phyloP scores from a whole-genome alignment of 2,113 vertebrate species.

The Chitala chitala region DNA sequence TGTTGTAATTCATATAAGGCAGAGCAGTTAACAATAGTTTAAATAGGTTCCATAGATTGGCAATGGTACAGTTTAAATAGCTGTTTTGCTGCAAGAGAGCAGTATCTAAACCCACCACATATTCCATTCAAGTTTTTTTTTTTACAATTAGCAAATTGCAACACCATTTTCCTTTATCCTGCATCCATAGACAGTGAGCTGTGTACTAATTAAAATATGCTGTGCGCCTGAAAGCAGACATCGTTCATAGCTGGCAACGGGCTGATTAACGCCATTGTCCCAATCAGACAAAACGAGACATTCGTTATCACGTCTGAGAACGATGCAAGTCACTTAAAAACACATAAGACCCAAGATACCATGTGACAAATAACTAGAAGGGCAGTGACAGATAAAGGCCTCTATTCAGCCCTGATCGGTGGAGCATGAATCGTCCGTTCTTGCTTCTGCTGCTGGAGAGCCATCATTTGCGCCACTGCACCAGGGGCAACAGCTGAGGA shows the following conservation, averaged over 20 bases:
- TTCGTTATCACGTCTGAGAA: slow-evolving; percentile 36
- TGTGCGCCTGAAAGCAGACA: slow-evolving; percentile 17
- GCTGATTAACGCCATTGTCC: slow-evolving; percentile 42
- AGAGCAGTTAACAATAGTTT: too few species aligned
- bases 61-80: background rate
- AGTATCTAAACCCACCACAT: background rate
- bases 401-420: slow-evolving; percentile 9
- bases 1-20: too few species aligned
- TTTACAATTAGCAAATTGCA: background rate
- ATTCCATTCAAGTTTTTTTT: background rate
- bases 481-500: slow-evolving; percentile 17
- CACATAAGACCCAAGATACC: slow-evolving; percentile 20
- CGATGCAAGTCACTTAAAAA: slow-evolving; percentile 15
- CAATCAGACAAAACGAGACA: slow-evolving; percentile 33
- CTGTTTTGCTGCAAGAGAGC: background rate
- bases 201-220: slow-evolving; percentile 12
- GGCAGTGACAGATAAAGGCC: slow-evolving; percentile 3
- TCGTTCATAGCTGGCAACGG: slow-evolving; percentile 34
- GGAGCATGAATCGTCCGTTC: slow-evolving; percentile 33
- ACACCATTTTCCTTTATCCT: background rate
- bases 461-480: slow-evolving; percentile 45
- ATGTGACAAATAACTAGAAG: slow-evolving; percentile 18
- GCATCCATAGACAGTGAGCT: background rate
- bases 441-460: slow-evolving; percentile 36
- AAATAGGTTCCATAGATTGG: too few species aligned